Percentiles rank a stretch among this genome's conserved stretches.
Evolutionary conservation across 2,797 vertebrate genomes (phyloP).

Genomic region (Eupleurogrammus muticus): DNA sequence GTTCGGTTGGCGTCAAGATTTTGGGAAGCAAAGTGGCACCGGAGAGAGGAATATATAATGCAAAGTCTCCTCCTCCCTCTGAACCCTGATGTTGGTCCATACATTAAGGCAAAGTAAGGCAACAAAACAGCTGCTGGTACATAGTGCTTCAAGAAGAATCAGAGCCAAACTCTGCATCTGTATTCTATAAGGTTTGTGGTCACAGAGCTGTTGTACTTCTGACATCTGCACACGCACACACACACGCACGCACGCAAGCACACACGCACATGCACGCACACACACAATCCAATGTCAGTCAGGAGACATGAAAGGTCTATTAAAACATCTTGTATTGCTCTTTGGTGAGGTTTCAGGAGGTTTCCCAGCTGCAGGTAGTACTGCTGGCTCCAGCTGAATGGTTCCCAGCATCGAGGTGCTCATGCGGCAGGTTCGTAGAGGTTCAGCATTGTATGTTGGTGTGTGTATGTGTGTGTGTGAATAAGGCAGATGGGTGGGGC

Average conservation of each 20-base stretch:
- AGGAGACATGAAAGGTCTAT: constrained; percentile 58
- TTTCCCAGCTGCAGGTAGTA: constrained; percentile 63
- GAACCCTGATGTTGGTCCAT: constrained; percentile 52
- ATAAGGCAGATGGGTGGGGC: constrained; percentile 61
- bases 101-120: constrained; percentile 68
- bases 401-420: constrained; percentile 62
- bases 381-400: constrained; percentile 57
- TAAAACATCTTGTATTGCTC: constrained; percentile 59
- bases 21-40: constrained; percentile 38
- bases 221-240: constrained; percentile 31
- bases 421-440: constrained; percentile 32
- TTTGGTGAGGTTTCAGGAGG: constrained; percentile 75
- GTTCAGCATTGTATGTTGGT: constrained; percentile 53
- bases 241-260: no score
- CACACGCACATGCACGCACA: no score
- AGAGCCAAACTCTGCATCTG: constrained; percentile 27
- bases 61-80: constrained; percentile 36
- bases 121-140: constrained; percentile 61
- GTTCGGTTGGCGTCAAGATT: constrained; percentile 35
- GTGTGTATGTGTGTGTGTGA: constrained; percentile 36
- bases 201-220: constrained; percentile 33
- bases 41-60: constrained; percentile 23
- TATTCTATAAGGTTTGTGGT: constrained; percentile 38
- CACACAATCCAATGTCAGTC: constrained; percentile 64
- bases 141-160: constrained; percentile 59